phyloP scores from a whole-genome alignment of 1,140 invertebrate species.

The Lepeophtheirus salmonis region DNA sequence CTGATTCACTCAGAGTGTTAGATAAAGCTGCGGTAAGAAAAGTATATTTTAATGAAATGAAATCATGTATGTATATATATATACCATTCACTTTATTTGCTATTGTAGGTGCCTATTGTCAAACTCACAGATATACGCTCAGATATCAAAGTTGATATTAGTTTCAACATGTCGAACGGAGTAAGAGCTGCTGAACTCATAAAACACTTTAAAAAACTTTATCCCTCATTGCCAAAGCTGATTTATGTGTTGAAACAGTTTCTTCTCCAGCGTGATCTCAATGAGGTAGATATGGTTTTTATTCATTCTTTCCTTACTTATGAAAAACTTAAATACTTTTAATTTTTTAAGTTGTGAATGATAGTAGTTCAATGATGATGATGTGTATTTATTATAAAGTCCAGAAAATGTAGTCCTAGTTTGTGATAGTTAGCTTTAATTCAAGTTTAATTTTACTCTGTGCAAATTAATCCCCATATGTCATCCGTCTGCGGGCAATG shows the following conservation, averaged over 20 bases:
- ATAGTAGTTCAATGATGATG: too few relatives aligned
- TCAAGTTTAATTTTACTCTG: too few relatives aligned
- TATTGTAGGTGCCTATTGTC: slow-evolving; percentile 62
- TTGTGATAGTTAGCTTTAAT: too few relatives aligned
- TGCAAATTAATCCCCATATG: too few relatives aligned
- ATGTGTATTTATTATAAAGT: too few relatives aligned
- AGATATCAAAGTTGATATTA: slow-evolving; percentile 87
- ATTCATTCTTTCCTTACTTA: not conserved
- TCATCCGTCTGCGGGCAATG: too few relatives aligned
- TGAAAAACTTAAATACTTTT: not conserved
- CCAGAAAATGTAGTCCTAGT: too few relatives aligned
- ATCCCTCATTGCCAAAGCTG: slow-evolving; percentile 69
- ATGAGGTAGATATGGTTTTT: slow-evolving; percentile 49
- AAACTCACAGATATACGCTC: slow-evolving; percentile 88
- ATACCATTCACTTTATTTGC: not conserved
- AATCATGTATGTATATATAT: not conserved
- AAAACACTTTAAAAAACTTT: slow-evolving; percentile 55
- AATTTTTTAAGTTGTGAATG: too few relatives aligned
- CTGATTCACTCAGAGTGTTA: slow-evolving; percentile 73
- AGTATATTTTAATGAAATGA: not conserved
- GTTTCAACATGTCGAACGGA: slow-evolving; percentile 91
- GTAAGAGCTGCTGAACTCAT: slow-evolving; percentile 88
- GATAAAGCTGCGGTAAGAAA: slow-evolving; percentile 78
- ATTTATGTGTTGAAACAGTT: slow-evolving; percentile 96
- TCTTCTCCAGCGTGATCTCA: slow-evolving; percentile 83